Evolutionary conservation across 2,113 vertebrate genomes (phyloP).

Genomic region (Melanerpes aurifrons): DNA sequence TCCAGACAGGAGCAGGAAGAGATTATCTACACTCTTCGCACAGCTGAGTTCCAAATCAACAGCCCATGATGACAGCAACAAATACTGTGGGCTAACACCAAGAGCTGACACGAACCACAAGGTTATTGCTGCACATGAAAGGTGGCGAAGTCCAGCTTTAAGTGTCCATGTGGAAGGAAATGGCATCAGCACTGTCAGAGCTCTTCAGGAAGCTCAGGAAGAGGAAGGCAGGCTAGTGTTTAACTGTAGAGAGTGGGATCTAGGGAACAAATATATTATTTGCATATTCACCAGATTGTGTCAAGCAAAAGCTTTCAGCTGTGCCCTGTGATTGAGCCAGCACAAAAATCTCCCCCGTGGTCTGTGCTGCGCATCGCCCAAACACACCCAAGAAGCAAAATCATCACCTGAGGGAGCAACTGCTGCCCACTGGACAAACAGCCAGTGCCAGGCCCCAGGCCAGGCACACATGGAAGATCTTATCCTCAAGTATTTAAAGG

Average conservation of each 20-base stretch:
- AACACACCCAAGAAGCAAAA: not conserved
- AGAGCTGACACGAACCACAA: not conserved
- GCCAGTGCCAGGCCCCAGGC: not conserved
- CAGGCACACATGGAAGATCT: not conserved
- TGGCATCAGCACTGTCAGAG: not conserved
- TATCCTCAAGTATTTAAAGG: not conserved
- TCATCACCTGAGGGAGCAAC: not conserved
- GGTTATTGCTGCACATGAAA: conserved; percentile 44
- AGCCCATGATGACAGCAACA: not conserved
- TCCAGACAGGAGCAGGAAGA: not conserved
- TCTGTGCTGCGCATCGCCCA: not conserved
- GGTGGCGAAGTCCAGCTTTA: not conserved
- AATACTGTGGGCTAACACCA: not conserved
- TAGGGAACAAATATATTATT: not conserved
- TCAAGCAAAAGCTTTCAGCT: not conserved
- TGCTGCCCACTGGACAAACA: not conserved
- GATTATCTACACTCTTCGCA: not conserved
- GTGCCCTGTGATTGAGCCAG: not conserved
- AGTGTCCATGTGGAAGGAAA: not conserved
- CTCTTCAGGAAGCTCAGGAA: not conserved
- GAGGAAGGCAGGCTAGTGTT: not conserved
- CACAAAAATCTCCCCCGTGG: not conserved
- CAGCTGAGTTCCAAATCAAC: not conserved
- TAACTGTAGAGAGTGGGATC: not conserved
- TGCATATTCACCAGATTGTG: conserved; percentile 30